A percentile compares a stretch with the other conserved stretches of the same genome.
Conservation (phyloP, 1,140 invertebrate species). For the Anoplolepis gracilipes region DNA sequence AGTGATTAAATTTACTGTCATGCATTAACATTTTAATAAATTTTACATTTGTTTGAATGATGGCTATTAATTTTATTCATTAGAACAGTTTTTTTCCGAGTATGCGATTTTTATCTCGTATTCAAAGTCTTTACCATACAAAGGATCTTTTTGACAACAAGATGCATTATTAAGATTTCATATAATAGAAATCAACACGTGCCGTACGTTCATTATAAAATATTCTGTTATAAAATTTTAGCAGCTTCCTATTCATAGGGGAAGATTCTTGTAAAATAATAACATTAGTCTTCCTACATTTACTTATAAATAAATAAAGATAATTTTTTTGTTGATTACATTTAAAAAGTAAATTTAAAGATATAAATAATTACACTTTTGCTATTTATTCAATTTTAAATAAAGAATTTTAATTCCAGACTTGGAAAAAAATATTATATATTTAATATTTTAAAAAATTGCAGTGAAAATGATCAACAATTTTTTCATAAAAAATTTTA, state of each 20-base stretch:
- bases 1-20: too few species aligned
- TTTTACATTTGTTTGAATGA: neutral
- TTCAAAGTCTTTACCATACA: neutral
- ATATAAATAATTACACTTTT: neutral
- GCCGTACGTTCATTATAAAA: neutral
- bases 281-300: neutral
- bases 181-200: neutral
- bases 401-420: neutral
- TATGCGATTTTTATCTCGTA: constrained; percentile 7
- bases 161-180: constrained; percentile 35
- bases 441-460: neutral
- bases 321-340: neutral
- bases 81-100: too few species aligned
- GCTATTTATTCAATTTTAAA: neutral
- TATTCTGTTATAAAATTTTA: too few species aligned
- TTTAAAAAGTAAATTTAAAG: neutral
- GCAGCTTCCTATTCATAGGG: too few species aligned
- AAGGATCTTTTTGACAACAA: neutral
- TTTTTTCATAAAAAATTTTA: neutral
- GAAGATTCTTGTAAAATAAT: too few species aligned
- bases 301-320: neutral
- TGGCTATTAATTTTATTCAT: neutral
- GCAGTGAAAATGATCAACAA: neutral
- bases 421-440: neutral
- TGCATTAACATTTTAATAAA: neutral